These are phyloP conservation scores for Platerodrilus igneus DNA, from an alignment of 2,888 invertebrate species.

Conservation along the genomic window DNA sequence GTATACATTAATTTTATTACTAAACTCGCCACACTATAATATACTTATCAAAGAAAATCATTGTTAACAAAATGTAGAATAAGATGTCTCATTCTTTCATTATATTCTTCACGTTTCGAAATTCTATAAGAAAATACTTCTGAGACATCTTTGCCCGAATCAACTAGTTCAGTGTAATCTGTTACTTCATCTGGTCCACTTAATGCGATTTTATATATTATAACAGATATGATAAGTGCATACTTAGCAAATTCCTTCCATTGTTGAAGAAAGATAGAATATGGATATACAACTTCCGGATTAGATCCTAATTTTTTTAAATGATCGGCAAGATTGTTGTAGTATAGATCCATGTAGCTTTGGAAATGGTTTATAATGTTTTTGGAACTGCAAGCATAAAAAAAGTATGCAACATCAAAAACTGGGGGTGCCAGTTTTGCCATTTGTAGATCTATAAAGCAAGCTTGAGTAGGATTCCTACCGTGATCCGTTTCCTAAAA, in stretches of 20 bases:
- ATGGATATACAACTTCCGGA: slow-evolving; percentile 27
- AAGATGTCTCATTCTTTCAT: slow-evolving; percentile 12
- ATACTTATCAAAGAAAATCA: slow-evolving; percentile 16
- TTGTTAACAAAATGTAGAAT: slow-evolving; percentile 14
- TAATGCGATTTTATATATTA: slow-evolving; percentile 27
- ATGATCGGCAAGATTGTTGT: slow-evolving; percentile 25
- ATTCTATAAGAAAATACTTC: slow-evolving; percentile 8
- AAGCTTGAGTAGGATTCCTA: slow-evolving; percentile 27
- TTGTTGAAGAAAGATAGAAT: slow-evolving; percentile 12
- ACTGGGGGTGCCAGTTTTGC: slow-evolving; percentile 25
- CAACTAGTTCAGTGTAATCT: slow-evolving; percentile 10
- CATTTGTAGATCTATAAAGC: slow-evolving; percentile 35
- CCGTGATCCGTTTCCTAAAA: slow-evolving; percentile 20
- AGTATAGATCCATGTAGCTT: slow-evolving; percentile 30
- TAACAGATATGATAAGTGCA: slow-evolving; percentile 27
- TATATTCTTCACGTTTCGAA: slow-evolving; percentile 8
- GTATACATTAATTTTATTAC: too few relatives aligned
- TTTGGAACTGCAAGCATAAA: slow-evolving; percentile 24
- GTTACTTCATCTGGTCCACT: slow-evolving; percentile 22
- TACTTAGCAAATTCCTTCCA: slow-evolving; percentile 17
- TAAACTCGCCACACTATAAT: too few relatives aligned
- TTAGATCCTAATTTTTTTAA: slow-evolving; percentile 30
- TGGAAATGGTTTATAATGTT: slow-evolving; percentile 16
- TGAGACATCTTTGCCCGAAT: neutral
- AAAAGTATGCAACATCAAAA: slow-evolving; percentile 31